phyloP scores from a whole-genome alignment of 2,888 invertebrate species.

The Caenorhabditis uteleia region DNA sequence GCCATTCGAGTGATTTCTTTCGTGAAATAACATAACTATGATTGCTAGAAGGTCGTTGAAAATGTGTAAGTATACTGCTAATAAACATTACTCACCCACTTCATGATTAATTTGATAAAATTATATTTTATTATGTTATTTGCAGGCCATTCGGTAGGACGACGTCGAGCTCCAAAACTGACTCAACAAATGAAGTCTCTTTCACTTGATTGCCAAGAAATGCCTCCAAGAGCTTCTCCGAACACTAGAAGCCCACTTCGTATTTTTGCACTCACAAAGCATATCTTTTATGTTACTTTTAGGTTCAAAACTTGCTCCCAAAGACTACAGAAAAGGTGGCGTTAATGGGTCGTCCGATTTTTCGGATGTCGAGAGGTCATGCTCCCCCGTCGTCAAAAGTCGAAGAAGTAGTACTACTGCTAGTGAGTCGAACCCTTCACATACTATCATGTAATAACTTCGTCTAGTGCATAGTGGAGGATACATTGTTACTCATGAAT shows the following conservation, averaged over 20 bases:
- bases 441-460: not conserved
- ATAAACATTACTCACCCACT: no score
- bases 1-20: conserved; percentile 32
- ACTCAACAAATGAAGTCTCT: conserved; percentile 68
- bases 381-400: conserved; percentile 47
- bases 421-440: conserved; percentile 22
- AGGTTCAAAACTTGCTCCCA: conserved; percentile 32
- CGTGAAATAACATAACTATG: conserved; percentile 30
- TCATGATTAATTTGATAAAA: not conserved
- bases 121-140: conserved; percentile 1
- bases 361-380: conserved; percentile 57
- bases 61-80: conserved; percentile 38
- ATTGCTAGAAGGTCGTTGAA: conserved; percentile 33
- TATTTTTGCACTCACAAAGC: not conserved
- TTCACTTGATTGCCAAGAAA: conserved; percentile 67
- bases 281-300: conserved; percentile 11
- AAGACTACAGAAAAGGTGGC: conserved; percentile 26
- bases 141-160: conserved; percentile 46
- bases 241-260: conserved; percentile 38
- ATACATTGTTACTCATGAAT: conserved; percentile 67
- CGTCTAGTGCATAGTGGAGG: conserved; percentile 30
- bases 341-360: conserved; percentile 58
- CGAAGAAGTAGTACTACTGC: conserved; percentile 46
- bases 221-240: conserved; percentile 56
- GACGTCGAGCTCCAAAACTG: conserved; percentile 66